Conservation (phyloP, 2,797 vertebrate genomes). For the Todus mexicanus region DNA sequence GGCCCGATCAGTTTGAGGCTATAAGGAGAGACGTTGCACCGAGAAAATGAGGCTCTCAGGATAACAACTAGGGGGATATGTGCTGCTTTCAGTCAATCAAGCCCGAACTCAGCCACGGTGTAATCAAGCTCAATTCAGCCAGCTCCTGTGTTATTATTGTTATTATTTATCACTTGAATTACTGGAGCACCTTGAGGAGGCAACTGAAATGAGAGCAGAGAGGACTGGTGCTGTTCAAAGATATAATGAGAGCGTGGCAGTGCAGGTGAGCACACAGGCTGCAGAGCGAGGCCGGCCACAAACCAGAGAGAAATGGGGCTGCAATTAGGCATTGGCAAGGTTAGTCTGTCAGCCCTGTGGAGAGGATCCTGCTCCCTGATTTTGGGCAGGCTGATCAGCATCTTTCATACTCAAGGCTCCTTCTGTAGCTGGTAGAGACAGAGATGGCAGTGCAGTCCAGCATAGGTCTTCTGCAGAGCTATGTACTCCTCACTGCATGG, state of each 20-base stretch:
- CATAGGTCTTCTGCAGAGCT: not conserved
- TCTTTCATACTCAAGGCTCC: not conserved
- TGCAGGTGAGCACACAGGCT: not conserved
- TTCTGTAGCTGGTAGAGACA: not conserved
- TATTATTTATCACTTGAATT: constrained; percentile 67
- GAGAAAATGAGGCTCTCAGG: constrained; percentile 50
- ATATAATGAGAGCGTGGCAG: not conserved
- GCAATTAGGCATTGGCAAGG: not conserved
- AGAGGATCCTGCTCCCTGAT: not conserved
- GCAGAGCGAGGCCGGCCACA: not conserved
- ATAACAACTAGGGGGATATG: constrained; percentile 5
- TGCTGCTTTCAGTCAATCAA: constrained; percentile 59
- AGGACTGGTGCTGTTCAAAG: constrained; percentile 12
- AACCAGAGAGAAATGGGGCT: not conserved
- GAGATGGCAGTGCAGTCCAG: not conserved
- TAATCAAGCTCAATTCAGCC: constrained; percentile 65
- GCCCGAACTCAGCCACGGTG: constrained; percentile 11
- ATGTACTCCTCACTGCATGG: not conserved
- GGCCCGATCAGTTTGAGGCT: not conserved
- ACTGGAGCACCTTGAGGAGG: constrained; percentile 56
- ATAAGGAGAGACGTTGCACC: not conserved
- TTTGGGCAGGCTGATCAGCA: not conserved
- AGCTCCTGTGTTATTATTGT: constrained; percentile 51
- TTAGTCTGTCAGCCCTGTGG: not conserved
- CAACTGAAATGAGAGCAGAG: constrained; percentile 11